Evolutionary conservation across 2,113 vertebrate species (phyloP).

Genomic region (Thinocorus orbignyianus): DNA sequence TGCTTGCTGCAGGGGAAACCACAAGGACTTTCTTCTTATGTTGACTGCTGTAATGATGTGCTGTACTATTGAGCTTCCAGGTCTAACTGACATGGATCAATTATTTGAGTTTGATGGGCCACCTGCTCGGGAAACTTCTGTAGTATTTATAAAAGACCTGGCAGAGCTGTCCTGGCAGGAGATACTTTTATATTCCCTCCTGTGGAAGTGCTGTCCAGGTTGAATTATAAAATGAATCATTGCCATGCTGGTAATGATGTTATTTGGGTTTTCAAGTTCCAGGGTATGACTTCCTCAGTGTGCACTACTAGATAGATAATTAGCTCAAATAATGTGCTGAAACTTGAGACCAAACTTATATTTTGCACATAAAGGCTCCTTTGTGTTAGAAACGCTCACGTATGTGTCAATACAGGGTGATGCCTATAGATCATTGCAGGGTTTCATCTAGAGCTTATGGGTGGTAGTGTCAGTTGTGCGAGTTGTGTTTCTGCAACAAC

Average conservation of each 20-base stretch:
- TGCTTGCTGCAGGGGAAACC: slow-evolving; percentile 36
- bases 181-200: background rate
- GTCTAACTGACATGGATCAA: slow-evolving; percentile 36
- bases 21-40: slow-evolving; percentile 37
- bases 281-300: background rate
- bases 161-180: background rate
- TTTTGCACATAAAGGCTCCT: background rate
- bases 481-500: background rate
- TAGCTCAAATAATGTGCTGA: background rate
- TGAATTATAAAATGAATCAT: slow-evolving; percentile 20
- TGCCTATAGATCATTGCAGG: background rate
- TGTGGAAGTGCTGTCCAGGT: slow-evolving; percentile 24
- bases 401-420: background rate
- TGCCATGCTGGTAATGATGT: background rate
- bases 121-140: slow-evolving; percentile 26
- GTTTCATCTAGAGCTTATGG: background rate
- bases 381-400: background rate
- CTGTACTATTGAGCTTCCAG: slow-evolving; percentile 33
- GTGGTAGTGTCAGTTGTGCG: background rate
- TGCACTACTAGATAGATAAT: background rate
- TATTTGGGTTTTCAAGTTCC: slow-evolving; percentile 3
- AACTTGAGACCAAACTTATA: background rate
- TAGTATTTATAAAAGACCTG: slow-evolving; percentile 27
- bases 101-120: slow-evolving; percentile 50
- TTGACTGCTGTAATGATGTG: slow-evolving; percentile 55